A percentile compares a stretch with the other conserved stretches of the same genome.
phyloP scores from a whole-genome alignment of 1,140 invertebrate species.

The Calephelis virginiensis region DNA sequence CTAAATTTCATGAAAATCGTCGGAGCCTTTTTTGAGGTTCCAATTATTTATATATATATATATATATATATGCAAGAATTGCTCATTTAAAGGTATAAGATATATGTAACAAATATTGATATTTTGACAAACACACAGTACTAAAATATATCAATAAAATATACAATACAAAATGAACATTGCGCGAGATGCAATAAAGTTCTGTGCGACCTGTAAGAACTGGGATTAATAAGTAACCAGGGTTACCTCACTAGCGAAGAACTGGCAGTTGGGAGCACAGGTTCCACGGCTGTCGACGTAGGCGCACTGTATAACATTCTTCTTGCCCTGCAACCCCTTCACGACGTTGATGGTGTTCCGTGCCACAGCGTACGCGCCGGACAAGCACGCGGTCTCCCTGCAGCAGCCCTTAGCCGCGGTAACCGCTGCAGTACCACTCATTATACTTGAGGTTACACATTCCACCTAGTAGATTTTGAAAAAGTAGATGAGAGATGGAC shows the following conservation, averaged over 20 bases:
- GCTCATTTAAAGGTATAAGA: too few relatives aligned
- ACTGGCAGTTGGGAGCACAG: slow-evolving; percentile 62
- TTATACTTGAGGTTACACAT: slow-evolving; percentile 65
- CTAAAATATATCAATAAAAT: too few relatives aligned
- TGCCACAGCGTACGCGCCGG: slow-evolving; percentile 79
- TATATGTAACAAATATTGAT: too few relatives aligned
- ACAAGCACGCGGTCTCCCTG: slow-evolving; percentile 63
- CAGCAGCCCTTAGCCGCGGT: slow-evolving; percentile 48
- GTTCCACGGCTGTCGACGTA: slow-evolving; percentile 71
- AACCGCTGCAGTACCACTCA: slow-evolving; percentile 56
- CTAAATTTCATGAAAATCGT: too few relatives aligned
- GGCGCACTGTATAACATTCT: slow-evolving; percentile 77
- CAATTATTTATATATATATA: too few relatives aligned
- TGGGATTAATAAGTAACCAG: neutral
- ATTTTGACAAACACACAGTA: too few relatives aligned
- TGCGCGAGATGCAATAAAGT: too few relatives aligned
- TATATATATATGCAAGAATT: too few relatives aligned
- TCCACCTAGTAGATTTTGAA: slow-evolving; percentile 42
- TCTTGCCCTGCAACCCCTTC: slow-evolving; percentile 72
- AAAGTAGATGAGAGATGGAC: too few relatives aligned
- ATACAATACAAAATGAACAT: too few relatives aligned
- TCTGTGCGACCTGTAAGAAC: too few relatives aligned
- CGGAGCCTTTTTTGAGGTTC: too few relatives aligned
- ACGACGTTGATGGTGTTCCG: slow-evolving; percentile 80
- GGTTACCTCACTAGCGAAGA: slow-evolving; percentile 60